Evolutionary conservation across 1,140 invertebrate species (phyloP), one percentile per base, ranked within the genome.

Genomic region (Hydropsyche tenuis): DNA sequence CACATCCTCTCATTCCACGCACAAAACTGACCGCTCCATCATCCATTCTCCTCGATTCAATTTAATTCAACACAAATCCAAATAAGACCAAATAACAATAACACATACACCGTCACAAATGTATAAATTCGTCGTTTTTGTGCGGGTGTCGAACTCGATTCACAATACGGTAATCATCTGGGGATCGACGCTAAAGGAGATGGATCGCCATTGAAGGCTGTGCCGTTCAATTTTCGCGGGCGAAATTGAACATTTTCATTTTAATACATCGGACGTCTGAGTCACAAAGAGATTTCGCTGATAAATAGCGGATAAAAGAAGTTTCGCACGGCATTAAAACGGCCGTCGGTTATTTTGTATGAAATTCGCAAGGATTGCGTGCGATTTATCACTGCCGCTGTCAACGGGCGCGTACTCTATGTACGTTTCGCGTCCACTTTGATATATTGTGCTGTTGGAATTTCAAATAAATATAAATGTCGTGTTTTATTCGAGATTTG

Each of bases 131-230:
- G 3, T 37, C 9, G 9, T 4, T 4, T 37, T 37, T 9, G 30
- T 37, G 30, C 9, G 30, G 30, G 30, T 37, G 9, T 37, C 30
- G 30, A 9, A 37, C 30, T 37, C 64, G 11, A 12, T 30, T 30
- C 14, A 76, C 69, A 74, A 74, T 63, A 63, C 37, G 65, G 73
- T 74, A 76, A 76, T 76, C 75, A 74, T 74, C 27, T 60, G 27
- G 65, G 42, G 73, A 51, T 37, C 72, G 75, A 74, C 75, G 63
- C 48, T 74, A 76, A 76, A 71, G 75, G 69, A 76, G 75, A 76
- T 68, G 75, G 75, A 76, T 76, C 64, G 64, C 45, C 25, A 72
- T 74, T 66, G 62, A 65, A 62, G 45, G 25, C 14, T 16, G 69
- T 68, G 72, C 71, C 72, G 70, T 76, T 76, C 75, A 74, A 76